These are phyloP conservation scores for Microtus richardsoni DNA, from an alignment of 2,113 vertebrate species.

Conservation along the genomic window DNA sequence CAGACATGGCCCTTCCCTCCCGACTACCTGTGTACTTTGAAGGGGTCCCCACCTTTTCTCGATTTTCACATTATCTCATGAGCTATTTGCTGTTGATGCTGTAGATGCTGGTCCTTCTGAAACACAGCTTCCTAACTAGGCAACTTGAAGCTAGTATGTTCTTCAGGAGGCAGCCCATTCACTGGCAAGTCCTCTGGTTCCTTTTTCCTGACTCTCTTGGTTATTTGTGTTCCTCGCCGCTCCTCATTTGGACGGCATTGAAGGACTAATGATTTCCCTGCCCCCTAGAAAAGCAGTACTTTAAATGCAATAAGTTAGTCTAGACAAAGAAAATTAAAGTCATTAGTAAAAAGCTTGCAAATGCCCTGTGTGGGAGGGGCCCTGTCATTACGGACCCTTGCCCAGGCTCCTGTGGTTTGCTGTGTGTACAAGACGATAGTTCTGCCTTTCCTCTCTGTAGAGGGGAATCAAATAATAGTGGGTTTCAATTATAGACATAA, in stretches of 20 bases:
- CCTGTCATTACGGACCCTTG: conserved; percentile 83
- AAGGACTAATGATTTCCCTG: conserved; percentile 39
- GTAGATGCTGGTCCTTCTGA: background rate
- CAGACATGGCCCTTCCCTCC: background rate
- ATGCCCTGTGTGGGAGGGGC: conserved; percentile 85
- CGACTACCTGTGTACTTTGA: background rate
- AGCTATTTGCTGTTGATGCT: background rate
- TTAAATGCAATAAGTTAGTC: conserved; percentile 80
- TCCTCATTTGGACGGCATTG: conserved; percentile 74
- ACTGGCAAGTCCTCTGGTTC: conserved; percentile 64
- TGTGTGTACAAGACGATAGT: conserved; percentile 80
- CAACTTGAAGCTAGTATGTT: background rate
- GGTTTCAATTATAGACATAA: conserved; percentile 83
- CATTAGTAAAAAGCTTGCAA: conserved; percentile 84
- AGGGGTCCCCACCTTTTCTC: background rate
- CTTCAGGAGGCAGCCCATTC: conserved; percentile 71
- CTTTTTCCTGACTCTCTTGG: conserved; percentile 77
- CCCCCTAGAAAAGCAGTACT: conserved; percentile 35
- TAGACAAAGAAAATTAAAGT: conserved; percentile 86
- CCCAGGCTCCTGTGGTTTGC: conserved; percentile 86
- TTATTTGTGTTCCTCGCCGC: conserved; percentile 72
- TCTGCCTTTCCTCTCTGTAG: conserved; percentile 82
- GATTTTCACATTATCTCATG: background rate
- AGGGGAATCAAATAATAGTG: conserved; percentile 82
- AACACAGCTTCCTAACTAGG: background rate